Percentiles rank a stretch among this genome's conserved stretches.
These are phyloP conservation scores for Engystomops pustulosus DNA, from an alignment of 2,113 vertebrate genomes.

Conservation along the genomic window DNA sequence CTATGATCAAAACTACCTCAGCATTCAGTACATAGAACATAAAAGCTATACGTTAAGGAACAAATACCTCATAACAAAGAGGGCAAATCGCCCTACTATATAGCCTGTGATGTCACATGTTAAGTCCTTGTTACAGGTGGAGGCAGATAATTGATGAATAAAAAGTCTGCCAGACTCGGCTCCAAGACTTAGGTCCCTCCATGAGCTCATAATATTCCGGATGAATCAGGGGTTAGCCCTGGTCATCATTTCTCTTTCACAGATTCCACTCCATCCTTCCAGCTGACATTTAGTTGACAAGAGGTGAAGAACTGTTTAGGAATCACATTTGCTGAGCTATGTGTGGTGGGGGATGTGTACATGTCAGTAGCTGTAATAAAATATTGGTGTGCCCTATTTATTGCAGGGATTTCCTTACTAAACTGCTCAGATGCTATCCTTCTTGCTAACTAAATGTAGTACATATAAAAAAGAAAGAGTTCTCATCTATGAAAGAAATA, in stretches of 20 bases:
- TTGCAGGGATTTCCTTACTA: background rate
- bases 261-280: background rate
- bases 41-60: background rate
- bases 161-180: background rate
- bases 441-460: no score
- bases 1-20: background rate
- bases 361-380: background rate
- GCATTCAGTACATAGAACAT: background rate
- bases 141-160: slow-evolving; percentile 40
- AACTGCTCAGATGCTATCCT: no score
- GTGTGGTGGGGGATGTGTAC: background rate
- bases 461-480: no score
- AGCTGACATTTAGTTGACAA: slow-evolving; percentile 14
- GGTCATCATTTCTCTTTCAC: slow-evolving; percentile 35
- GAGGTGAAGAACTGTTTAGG: slow-evolving; percentile 33
- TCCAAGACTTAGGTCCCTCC: slow-evolving; percentile 24
- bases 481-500: no score
- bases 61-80: background rate
- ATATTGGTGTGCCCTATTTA: background rate
- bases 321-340: background rate
- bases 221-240: slow-evolving; percentile 50
- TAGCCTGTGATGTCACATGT: background rate
- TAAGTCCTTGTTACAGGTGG: slow-evolving; percentile 23
- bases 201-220: slow-evolving; percentile 43
- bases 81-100: background rate